Evolutionary conservation across 2,113 vertebrate species (phyloP).

Genomic region (Phylloscopus trochilus): DNA sequence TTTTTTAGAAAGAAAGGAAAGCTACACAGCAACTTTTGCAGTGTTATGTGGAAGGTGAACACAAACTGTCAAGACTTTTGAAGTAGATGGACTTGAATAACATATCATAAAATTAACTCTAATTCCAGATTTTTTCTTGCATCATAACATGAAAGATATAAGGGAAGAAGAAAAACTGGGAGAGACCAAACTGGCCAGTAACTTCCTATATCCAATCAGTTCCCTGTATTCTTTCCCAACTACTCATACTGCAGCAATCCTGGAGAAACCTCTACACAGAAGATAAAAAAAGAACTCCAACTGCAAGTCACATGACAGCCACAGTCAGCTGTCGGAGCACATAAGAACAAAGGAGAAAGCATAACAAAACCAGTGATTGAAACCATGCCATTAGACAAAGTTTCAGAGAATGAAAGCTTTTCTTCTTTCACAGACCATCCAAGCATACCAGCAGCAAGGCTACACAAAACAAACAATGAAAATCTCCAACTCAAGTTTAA

Average conservation of each 20-base stretch:
- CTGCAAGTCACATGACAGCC: neutral
- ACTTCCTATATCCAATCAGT: neutral
- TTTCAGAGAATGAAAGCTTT: neutral
- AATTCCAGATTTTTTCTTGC: neutral
- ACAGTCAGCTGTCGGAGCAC: neutral
- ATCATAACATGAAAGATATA: neutral
- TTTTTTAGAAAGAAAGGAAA: neutral
- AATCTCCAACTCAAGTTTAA: neutral
- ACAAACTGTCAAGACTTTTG: neutral
- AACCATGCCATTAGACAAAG: neutral
- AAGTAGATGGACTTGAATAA: neutral
- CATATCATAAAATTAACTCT: neutral
- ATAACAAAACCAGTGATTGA: neutral
- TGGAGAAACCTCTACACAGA: neutral
- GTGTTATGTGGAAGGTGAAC: neutral
- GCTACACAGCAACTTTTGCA: neutral
- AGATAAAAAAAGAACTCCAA: neutral
- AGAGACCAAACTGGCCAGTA: neutral
- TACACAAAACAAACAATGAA: neutral
- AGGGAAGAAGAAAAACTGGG: neutral
- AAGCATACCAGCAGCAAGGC: neutral
- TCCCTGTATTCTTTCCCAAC: neutral
- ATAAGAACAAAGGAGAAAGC: neutral
- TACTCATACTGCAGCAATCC: neutral
- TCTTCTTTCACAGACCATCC: neutral